phyloP scores from a whole-genome alignment of 1,140 invertebrate genomes.

The Hycleus cichorii region DNA sequence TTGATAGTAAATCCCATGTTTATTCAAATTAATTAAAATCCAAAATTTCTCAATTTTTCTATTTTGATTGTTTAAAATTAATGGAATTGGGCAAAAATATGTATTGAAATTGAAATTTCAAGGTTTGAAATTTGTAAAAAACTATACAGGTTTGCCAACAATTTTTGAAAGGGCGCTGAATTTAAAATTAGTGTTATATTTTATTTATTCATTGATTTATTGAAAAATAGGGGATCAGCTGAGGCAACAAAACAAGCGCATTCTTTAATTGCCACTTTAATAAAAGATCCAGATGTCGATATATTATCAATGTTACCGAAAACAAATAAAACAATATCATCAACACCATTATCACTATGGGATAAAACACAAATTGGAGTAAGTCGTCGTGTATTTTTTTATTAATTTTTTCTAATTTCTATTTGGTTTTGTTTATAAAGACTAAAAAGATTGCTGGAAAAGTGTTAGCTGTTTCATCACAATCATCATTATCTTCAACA shows the following conservation, averaged over 20 bases:
- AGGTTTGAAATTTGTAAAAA: too few relatives aligned
- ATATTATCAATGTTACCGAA: conserved; percentile 75
- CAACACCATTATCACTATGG: conserved; percentile 46
- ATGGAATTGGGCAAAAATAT: too few relatives aligned
- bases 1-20: too few relatives aligned
- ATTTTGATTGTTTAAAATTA: background rate
- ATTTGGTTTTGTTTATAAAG: background rate
- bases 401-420: conserved; percentile 10
- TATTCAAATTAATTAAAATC: too few relatives aligned
- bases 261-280: conserved; percentile 74
- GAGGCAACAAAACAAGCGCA: conserved; percentile 88
- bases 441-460: conserved; percentile 38
- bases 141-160: too few relatives aligned
- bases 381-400: conserved; percentile 16
- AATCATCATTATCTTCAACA: conserved; percentile 3
- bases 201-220: background rate
- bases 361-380: conserved; percentile 48
- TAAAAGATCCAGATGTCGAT: conserved; percentile 90
- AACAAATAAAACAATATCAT: conserved; percentile 48
- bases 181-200: too few relatives aligned
- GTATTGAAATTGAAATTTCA: too few relatives aligned
- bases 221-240: conserved; percentile 61
- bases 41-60: background rate
- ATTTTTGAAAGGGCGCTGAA: too few relatives aligned
- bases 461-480: conserved; percentile 16